phyloP scores from a whole-genome alignment of 2,113 vertebrate genomes.

The Crotalus viridis region DNA sequence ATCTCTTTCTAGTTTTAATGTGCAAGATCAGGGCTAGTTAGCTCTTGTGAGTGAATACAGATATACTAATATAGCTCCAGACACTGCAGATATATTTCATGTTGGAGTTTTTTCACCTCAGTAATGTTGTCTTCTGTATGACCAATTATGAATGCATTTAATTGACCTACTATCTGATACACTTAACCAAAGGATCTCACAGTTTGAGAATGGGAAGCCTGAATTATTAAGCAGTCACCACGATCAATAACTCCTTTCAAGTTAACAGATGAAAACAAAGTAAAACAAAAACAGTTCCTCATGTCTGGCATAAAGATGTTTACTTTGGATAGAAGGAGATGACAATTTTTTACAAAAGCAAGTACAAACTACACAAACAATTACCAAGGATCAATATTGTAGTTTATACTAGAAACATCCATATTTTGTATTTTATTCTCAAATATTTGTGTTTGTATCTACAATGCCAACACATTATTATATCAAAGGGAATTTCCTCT shows the following conservation, averaged over 20 bases:
- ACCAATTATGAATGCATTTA: constrained; percentile 56
- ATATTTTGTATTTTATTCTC: background rate
- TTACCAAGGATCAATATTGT: background rate
- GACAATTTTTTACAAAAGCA: background rate
- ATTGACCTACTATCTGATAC: constrained; percentile 54
- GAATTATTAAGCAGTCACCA: constrained; percentile 57
- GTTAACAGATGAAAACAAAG: constrained; percentile 55
- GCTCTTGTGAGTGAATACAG: constrained; percentile 11
- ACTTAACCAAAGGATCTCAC: constrained; percentile 48
- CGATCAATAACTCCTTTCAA: constrained; percentile 56
- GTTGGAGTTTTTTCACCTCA: constrained; percentile 42
- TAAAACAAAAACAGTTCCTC: constrained; percentile 38
- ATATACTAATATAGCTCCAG: constrained; percentile 1
- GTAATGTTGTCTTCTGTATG: constrained; percentile 37
- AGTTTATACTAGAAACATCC: background rate
- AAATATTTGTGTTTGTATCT: background rate
- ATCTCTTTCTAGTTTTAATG: background rate
- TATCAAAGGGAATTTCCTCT: background rate
- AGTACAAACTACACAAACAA: background rate
- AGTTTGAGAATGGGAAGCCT: constrained; percentile 56
- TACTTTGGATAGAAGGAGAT: background rate
- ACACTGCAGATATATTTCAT: background rate
- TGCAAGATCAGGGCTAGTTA: background rate
- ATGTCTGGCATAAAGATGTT: background rate
- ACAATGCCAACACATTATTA: background rate